Evolutionary conservation across 2,113 vertebrate genomes (phyloP).

Genomic region (Sialia sialis): DNA sequence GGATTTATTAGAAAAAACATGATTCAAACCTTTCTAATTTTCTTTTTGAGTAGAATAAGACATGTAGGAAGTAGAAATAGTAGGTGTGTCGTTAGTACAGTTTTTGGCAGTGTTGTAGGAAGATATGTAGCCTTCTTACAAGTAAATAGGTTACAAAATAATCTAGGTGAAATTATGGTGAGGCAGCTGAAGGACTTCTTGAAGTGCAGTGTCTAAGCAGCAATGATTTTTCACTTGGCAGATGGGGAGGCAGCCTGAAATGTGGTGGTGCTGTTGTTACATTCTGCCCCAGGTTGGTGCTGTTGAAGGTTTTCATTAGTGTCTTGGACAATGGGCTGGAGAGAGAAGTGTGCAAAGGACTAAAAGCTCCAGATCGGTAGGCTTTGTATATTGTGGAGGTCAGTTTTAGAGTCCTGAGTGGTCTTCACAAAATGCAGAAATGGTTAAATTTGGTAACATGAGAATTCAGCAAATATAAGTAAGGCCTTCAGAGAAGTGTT

Average conservation of each 20-base stretch:
- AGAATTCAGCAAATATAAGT: background rate
- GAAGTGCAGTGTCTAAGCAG: background rate
- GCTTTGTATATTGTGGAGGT: background rate
- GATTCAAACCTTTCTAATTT: background rate
- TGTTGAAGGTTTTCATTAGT: background rate
- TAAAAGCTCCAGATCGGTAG: background rate
- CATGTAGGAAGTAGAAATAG: background rate
- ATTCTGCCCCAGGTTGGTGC: background rate
- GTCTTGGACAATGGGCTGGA: background rate
- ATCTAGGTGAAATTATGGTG: background rate
- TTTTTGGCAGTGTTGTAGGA: background rate
- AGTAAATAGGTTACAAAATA: background rate
- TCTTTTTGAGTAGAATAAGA: background rate
- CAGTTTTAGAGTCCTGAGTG: background rate
- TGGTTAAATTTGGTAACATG: background rate
- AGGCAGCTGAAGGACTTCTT: background rate
- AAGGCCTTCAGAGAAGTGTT: background rate
- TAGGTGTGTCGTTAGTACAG: background rate
- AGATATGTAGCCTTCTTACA: background rate
- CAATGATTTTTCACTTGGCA: background rate
- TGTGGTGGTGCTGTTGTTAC: background rate
- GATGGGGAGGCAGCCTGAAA: background rate
- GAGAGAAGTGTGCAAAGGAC: background rate
- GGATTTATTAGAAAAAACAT: background rate
- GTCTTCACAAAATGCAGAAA: background rate